Evolutionary conservation across 2,797 vertebrate genomes (phyloP), one percentile per base, ranked within the genome.

Genomic region (Sciurus vulgaris): DNA sequence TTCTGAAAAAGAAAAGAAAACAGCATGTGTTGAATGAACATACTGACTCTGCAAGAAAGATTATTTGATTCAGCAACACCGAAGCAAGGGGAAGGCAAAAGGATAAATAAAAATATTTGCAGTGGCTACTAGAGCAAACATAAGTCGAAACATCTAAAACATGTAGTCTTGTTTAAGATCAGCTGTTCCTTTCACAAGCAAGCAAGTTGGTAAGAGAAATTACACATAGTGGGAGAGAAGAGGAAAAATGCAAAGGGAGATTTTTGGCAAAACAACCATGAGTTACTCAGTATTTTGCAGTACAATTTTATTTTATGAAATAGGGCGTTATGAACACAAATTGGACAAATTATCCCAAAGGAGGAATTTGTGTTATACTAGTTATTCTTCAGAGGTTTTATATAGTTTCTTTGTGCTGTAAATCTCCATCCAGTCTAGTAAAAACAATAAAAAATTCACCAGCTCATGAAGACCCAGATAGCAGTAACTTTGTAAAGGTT

Each of bases 1-100:
- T 99, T 99, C 99, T 99, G 97, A 44, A 86, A 73, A n/a, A 73
- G 9, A 54, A 38, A 70, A 87, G n/a, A 59, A 41, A 51, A 95
- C 17, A 35, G 65, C 26, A 5, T 26, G 49, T 69, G 77, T 81
- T 86, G 73, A 59, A 11, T 82, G 85, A 89, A 93, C 33, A 65
- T 17, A 26, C 59, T 22, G n/a, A n/a, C 61, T 65, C 28, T 17
- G 26, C 13, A 51, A 81, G 81, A 78, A 47, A 74, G 63, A 85
- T 15, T 2, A 30, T 51, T 30, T 54, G 49, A 49, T 72, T 94
- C 24, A 41, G 73, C 38, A 30, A 76, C 83, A 74, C 49, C 9
- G 33, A 61, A 93, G 38, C 86, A 78, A 78, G 41, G 41, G 59
- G 26, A 7, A 30, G 44, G 44, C 82, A 72, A 41, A 63, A 4